phyloP scores from a whole-genome alignment of 2,113 vertebrate genomes.

The Arenaria interpres region DNA sequence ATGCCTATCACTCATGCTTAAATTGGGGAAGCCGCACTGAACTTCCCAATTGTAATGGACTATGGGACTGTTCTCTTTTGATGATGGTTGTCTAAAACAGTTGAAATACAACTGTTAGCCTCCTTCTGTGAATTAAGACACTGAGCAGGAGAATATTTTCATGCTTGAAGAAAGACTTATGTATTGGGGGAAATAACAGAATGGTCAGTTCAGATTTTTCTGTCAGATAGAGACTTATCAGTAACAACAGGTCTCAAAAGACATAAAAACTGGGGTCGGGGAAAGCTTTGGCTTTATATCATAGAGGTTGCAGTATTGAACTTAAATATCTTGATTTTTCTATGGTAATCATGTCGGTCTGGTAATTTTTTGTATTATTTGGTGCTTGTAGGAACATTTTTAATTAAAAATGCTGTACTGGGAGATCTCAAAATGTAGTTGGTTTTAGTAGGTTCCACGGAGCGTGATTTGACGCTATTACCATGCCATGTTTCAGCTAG shows the following conservation, averaged over 20 bases:
- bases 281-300: not conserved
- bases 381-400: not conserved
- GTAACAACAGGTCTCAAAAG: not conserved
- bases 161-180: not conserved
- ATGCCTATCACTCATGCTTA: accelerated
- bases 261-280: accelerated
- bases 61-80: not conserved
- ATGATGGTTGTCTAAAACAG: not conserved
- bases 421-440: not conserved
- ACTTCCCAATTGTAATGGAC: not conserved
- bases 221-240: not conserved
- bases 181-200: accelerated
- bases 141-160: not conserved
- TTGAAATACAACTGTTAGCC: not conserved
- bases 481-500: accelerated
- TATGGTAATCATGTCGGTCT: not conserved
- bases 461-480: not conserved
- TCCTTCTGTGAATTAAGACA: not conserved
- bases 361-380: not conserved
- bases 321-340: not conserved
- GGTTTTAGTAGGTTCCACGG: not conserved
- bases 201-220: not conserved
- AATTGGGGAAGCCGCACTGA: not conserved
- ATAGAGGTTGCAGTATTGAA: not conserved
- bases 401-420: accelerated